A percentile compares a stretch with the other conserved stretches of the same genome.
Evolutionary conservation across 2,797 vertebrate species (phyloP).

Genomic region (Eulemur rubriventer): DNA sequence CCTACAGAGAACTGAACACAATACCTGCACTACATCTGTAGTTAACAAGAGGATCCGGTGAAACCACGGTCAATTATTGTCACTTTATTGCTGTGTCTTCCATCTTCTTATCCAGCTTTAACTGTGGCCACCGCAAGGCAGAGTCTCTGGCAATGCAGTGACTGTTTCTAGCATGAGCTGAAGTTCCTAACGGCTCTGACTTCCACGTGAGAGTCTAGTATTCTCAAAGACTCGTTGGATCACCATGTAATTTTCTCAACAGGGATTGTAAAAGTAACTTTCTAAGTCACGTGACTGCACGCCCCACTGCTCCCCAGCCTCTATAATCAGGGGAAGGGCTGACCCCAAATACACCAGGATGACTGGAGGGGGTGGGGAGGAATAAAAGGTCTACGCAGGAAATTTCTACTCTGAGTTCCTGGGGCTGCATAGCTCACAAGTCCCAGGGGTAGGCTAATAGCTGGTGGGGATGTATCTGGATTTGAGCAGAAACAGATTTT

Average conservation of each 20-base stretch:
- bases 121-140: fast-evolving
- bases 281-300: fast-evolving
- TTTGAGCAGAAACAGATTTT: neutral
- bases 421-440: neutral
- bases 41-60: fast-evolving
- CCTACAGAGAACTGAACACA: neutral
- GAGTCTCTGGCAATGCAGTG: fast-evolving
- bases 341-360: neutral
- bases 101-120: too few relatives aligned
- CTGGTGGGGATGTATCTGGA: neutral
- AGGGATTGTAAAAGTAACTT: too few relatives aligned
- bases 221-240: fast-evolving
- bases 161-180: fast-evolving
- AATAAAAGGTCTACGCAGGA: neutral
- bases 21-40: too few relatives aligned
- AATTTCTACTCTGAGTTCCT: neutral
- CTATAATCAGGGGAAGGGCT: too few relatives aligned
- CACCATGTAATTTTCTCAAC: neutral
- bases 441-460: neutral
- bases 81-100: neutral
- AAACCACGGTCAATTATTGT: fast-evolving
- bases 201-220: fast-evolving
- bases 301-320: fast-evolving
- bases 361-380: too few relatives aligned
- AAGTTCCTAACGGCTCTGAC: fast-evolving